These are phyloP conservation scores for Upupa epops DNA, from an alignment of 2,113 vertebrate species.

Conservation along the genomic window DNA sequence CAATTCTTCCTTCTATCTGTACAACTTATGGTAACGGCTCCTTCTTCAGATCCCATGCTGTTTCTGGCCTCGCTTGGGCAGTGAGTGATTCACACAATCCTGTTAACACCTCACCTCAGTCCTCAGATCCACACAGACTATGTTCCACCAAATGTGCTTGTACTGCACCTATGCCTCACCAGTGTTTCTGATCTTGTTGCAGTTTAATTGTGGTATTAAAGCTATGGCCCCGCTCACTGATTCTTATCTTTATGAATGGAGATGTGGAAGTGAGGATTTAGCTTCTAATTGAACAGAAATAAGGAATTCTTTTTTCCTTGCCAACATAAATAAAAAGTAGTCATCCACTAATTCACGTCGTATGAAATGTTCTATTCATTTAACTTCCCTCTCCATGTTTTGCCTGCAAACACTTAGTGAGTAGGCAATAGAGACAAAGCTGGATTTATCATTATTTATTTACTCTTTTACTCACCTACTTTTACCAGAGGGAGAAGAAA, in stretches of 20 bases:
- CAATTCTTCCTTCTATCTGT: neutral
- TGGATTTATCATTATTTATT: neutral
- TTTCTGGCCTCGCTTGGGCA: neutral
- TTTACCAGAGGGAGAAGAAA: neutral
- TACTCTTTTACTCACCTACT: neutral
- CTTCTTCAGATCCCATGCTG: neutral
- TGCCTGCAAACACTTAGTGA: neutral
- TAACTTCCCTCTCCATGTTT: neutral
- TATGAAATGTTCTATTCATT: neutral
- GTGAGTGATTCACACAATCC: neutral
- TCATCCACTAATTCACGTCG: neutral
- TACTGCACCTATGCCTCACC: neutral
- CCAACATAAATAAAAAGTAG: neutral
- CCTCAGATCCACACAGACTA: neutral
- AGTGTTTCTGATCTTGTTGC: neutral
- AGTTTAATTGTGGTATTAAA: neutral
- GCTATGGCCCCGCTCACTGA: neutral
- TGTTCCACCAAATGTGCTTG: accelerated
- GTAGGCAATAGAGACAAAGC: neutral
- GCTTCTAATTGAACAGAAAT: neutral
- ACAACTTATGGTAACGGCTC: neutral
- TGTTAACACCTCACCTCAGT: neutral
- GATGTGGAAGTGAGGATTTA: neutral
- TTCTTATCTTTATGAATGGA: neutral
- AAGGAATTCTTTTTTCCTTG: neutral